Evolutionary conservation across 2,888 invertebrate species (phyloP).

Genomic region (Andrena bicolor): DNA sequence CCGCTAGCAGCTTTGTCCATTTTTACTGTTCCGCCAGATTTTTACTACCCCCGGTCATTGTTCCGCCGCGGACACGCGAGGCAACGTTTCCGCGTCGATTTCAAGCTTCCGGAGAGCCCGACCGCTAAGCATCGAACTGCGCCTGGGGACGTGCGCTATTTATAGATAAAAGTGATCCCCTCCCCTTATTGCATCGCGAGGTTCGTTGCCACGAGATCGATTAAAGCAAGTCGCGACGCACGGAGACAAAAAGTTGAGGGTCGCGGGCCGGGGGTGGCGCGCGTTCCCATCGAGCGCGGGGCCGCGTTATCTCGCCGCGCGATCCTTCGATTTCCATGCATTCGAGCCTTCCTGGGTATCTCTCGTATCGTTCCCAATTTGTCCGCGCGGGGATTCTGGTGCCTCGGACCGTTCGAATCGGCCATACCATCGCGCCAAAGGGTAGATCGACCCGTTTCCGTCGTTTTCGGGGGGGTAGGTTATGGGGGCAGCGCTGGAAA

Average conservation of each 20-base stretch:
- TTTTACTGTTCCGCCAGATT: constrained; percentile 23
- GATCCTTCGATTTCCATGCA: constrained; percentile 45
- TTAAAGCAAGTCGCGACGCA: constrained; percentile 19
- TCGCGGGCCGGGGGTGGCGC: not conserved
- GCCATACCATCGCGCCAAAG: not conserved
- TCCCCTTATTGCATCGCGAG: too few relatives aligned
- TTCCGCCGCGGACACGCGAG: constrained; percentile 15
- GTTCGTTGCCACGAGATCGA: not conserved
- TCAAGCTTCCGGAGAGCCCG: constrained; percentile 19
- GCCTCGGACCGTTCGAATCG: constrained; percentile 55
- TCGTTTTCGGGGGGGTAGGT: constrained; percentile 32
- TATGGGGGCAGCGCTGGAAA: constrained; percentile 40
- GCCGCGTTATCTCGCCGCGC: constrained; percentile 31
- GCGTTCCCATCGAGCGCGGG: constrained; percentile 9
- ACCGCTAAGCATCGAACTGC: not conserved
- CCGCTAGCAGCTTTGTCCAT: constrained; percentile 32
- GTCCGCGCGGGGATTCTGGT: constrained; percentile 43
- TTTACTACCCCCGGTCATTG: constrained; percentile 22
- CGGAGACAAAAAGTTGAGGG: not conserved
- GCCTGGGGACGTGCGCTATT: not conserved
- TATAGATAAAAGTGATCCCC: constrained; percentile 3
- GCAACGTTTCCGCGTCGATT: constrained; percentile 36
- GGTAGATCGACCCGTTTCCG: constrained; percentile 28
- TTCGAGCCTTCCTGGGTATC: constrained; percentile 25
- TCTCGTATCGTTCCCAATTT: constrained; percentile 58